Evolutionary conservation across 2,888 invertebrate species (phyloP), one percentile per base, ranked within the genome.

Genomic region (Phasia obesa): DNA sequence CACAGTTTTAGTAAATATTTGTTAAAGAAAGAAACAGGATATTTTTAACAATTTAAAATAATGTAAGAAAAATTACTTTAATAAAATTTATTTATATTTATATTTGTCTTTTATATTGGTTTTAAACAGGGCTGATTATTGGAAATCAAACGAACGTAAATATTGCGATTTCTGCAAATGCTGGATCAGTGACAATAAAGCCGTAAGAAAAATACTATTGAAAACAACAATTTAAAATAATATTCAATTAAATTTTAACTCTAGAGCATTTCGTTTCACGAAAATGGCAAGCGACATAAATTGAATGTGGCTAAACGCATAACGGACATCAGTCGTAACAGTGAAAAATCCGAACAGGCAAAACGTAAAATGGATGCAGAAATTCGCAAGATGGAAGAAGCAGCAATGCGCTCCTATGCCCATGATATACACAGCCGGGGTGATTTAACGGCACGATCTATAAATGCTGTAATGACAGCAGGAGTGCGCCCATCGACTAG

Each of bases 81-180:
- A 21, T 23, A 25, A 64, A 42, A 4, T 1, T 2, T 2, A 25
- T 4, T 3, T 17, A 21, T 44, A 23, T 19, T 64, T 49, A 44
- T 6, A 35, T 23, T 19, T 15, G 13, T 0, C 17, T 4, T n/a
- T 31, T 42, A 15, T 44, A 17, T 44, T 31, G 1, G 9, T 35
- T 13, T 55, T 11, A 9, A 57, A 23, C 38, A 98, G 97, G 98
- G 95, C 97, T 2, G 97, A 98, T 87, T 98, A 96, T 90, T 99
- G 99, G 99, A 97, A 98, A 91, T 99, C 99, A 25, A 96, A 97
- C 88, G 97, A 97, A 0, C 94, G 97, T 84, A 98, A 99, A 91
- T 98, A 95, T 91, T 99, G 99, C 90, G 98, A 99, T 86, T 97
- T 98, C 92, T 99, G 99, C 92, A 98, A 99, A 92, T 98, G 98